A percentile compares a stretch with the other conserved stretches of the same genome.
Evolutionary conservation across 2,797 vertebrate genomes (phyloP).

Genomic region (Neosalanx taihuensis): DNA sequence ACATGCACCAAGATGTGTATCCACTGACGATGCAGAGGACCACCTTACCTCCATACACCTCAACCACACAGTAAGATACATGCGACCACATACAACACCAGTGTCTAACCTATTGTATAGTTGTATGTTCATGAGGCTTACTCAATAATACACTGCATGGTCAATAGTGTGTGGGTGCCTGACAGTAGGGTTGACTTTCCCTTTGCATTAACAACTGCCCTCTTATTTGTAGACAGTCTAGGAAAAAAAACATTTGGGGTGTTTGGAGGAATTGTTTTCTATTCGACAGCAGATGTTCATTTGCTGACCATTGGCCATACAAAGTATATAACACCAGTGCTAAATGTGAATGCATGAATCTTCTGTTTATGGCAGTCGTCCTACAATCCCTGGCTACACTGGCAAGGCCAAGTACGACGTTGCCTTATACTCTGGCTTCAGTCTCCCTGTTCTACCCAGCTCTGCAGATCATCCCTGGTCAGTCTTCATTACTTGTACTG

Average conservation of each 20-base stretch:
- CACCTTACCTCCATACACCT: constrained; percentile 42
- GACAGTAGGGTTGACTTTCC: no score
- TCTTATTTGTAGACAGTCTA: no score
- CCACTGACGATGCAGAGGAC: constrained; percentile 57
- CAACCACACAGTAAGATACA: constrained; percentile 55
- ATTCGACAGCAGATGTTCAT: no score
- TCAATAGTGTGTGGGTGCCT: no score
- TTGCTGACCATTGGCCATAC: no score
- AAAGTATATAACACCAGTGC: not conserved
- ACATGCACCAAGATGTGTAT: constrained; percentile 49
- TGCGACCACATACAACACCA: not conserved
- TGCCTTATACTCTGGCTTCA: constrained; percentile 64
- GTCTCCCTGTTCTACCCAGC: constrained; percentile 53
- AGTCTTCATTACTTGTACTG: constrained; percentile 40
- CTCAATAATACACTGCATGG: no score
- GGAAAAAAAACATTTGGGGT: no score
- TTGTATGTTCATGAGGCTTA: no score
- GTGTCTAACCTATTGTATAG: not conserved
- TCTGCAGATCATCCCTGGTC: constrained; percentile 67
- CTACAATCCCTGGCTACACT: constrained; percentile 77
- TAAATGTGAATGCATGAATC: not conserved
- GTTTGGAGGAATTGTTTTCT: no score
- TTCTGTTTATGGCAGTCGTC: constrained; percentile 54
- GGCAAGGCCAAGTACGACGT: constrained; percentile 71
- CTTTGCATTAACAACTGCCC: no score